Conservation (phyloP, 2,888 invertebrate species). For the Opisthograptis luteolata region DNA sequence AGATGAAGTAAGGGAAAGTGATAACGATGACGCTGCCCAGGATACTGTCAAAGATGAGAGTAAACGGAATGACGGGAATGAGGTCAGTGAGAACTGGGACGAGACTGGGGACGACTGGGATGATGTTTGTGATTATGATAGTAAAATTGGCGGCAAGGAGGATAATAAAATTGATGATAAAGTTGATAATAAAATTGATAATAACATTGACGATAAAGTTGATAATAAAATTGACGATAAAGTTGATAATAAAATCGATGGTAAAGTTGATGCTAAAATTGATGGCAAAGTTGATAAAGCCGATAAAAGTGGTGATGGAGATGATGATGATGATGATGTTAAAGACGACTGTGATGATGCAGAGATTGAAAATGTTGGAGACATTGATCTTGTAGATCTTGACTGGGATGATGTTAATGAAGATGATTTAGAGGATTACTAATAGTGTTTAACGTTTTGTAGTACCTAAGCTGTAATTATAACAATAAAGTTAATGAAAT, state of each 20-base stretch:
- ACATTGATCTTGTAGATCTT: background rate
- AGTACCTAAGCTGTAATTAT: too few species aligned
- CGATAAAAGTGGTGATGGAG: background rate
- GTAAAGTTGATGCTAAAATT: background rate
- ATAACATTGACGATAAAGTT: background rate
- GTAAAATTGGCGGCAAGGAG: background rate
- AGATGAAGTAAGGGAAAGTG: constrained; percentile 30
- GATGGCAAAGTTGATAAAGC: background rate
- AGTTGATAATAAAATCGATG: background rate
- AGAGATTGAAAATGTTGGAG: background rate
- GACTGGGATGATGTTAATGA: constrained; percentile 43
- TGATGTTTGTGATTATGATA: background rate
- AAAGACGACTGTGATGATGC: constrained; percentile 1
- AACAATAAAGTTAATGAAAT: too few species aligned
- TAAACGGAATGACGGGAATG: background rate
- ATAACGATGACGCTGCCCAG: constrained; percentile 2
- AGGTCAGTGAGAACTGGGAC: constrained; percentile 2
- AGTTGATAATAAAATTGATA: background rate
- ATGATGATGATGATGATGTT: background rate
- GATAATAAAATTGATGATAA: background rate
- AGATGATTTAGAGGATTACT: constrained; percentile 64
- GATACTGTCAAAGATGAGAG: background rate
- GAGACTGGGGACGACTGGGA: constrained; percentile 7
- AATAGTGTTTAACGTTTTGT: constrained; percentile 1
- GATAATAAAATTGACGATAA: background rate